These are phyloP conservation scores for Eunapius fragilis DNA, from an alignment of 37 sponge, comb jelly and placozoan species.

Conservation along the genomic window DNA sequence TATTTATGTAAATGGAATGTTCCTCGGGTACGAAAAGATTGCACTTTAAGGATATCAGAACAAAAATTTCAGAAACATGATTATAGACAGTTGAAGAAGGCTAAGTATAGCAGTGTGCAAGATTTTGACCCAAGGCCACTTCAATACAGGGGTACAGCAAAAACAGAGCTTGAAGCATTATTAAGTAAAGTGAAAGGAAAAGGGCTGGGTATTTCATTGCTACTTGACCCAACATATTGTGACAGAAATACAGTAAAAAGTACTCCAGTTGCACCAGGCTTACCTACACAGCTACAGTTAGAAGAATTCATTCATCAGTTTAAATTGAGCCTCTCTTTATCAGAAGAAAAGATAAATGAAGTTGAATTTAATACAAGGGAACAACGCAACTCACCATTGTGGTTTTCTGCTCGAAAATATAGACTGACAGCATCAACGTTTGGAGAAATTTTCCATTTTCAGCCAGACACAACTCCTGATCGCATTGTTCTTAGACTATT, in stretches of 20 bases:
- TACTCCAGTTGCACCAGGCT: not conserved
- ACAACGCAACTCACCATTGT: constrained; percentile 9
- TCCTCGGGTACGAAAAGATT: constrained; percentile 23
- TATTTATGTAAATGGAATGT: constrained; percentile 29
- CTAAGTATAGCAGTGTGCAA: not conserved
- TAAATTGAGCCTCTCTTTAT: not conserved
- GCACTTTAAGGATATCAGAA: constrained; percentile 12
- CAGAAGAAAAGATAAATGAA: not conserved
- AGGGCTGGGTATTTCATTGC: too few relatives aligned
- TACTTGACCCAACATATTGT: not conserved
- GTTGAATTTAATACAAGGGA: not conserved
- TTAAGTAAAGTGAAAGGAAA: too few relatives aligned
- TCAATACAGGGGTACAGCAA: constrained; percentile 10
- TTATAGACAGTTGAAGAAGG: constrained; percentile 23
- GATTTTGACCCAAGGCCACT: constrained; percentile 34
- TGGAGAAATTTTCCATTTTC: not conserved
- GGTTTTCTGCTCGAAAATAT: not conserved
- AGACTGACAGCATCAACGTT: not conserved
- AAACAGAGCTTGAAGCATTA: too few relatives aligned
- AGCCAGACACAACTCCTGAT: constrained; percentile 10
- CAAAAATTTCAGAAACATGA: constrained; percentile 20
- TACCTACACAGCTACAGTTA: not conserved
- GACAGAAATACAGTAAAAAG: not conserved
- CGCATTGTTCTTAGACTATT: not conserved
- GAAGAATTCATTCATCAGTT: not conserved